These are phyloP conservation scores for Dryobotodes eremita DNA, from an alignment of 2,888 invertebrate species.

Conservation along the genomic window DNA sequence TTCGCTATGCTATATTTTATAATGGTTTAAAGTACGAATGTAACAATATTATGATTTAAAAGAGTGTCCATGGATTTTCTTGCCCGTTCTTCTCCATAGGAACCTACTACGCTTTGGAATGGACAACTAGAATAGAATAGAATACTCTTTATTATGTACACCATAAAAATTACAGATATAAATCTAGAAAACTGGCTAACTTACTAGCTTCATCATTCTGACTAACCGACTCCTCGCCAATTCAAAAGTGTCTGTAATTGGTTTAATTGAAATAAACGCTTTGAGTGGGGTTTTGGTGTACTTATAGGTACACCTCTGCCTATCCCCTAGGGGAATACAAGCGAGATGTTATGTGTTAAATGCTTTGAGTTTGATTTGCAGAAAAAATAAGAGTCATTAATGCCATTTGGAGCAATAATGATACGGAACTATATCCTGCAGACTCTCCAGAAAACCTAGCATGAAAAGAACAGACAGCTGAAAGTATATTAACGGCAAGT, in stretches of 20 bases:
- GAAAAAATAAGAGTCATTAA: background rate
- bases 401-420: background rate
- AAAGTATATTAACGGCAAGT: background rate
- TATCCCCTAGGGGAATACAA: too few relatives aligned
- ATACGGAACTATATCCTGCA: background rate
- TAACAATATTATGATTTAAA: background rate
- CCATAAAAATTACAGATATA: too few relatives aligned
- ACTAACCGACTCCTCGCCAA: too few relatives aligned
- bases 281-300: background rate
- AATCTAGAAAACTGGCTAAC: too few relatives aligned
- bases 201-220: too few relatives aligned
- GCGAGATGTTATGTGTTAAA: too few relatives aligned
- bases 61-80: background rate
- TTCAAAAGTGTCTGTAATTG: background rate
- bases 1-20: conserved; percentile 4
- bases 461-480: background rate
- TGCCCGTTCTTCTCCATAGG: too few relatives aligned
- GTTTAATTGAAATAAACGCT: background rate
- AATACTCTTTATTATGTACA: too few relatives aligned
- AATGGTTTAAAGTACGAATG: background rate
- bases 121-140: too few relatives aligned
- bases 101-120: too few relatives aligned
- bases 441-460: background rate
- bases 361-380: background rate
- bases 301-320: too few relatives aligned